A percentile compares a stretch with the other conserved stretches of the same genome.
These are phyloP conservation scores for Periophthalmodon schlosseri DNA, from an alignment of 2,113 vertebrate species.

Conservation along the genomic window DNA sequence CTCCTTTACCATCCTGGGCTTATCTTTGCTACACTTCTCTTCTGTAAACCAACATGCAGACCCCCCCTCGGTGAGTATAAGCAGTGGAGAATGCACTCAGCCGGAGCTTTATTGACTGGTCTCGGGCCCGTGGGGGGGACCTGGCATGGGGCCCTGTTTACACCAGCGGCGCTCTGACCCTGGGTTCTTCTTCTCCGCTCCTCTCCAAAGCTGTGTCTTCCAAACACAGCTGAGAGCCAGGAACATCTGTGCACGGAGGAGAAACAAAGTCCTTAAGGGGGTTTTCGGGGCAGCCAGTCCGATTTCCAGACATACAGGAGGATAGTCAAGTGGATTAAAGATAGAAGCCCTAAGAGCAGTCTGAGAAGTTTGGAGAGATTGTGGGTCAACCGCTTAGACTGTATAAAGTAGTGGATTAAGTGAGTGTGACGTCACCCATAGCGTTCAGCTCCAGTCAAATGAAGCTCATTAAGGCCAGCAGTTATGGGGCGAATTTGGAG, in stretches of 20 bases:
- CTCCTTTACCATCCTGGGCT: neutral
- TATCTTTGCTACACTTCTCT: neutral
- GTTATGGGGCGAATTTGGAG: too few relatives aligned
- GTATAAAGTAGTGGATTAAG: too few relatives aligned
- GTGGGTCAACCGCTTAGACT: too few relatives aligned
- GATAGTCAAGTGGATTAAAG: slow-evolving; percentile 39
- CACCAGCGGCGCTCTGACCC: slow-evolving; percentile 54
- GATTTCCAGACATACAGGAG: slow-evolving; percentile 25
- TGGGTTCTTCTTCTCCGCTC: slow-evolving; percentile 21
- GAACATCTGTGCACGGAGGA: slow-evolving; percentile 67
- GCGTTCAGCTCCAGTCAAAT: too few relatives aligned
- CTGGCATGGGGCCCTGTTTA: slow-evolving; percentile 66
- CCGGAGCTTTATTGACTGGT: slow-evolving; percentile 44
- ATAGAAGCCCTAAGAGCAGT: slow-evolving; percentile 41
- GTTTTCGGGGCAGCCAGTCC: slow-evolving; percentile 25
- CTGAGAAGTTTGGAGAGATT: neutral
- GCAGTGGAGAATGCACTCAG: neutral
- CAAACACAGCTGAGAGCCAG: slow-evolving; percentile 70
- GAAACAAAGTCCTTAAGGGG: slow-evolving; percentile 65
- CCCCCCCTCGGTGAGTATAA: slow-evolving; percentile 17
- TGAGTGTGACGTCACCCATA: too few relatives aligned
- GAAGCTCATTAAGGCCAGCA: too few relatives aligned
- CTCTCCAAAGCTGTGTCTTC: slow-evolving; percentile 63
- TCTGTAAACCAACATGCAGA: slow-evolving; percentile 34
- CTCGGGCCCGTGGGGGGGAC: slow-evolving; percentile 46